phyloP scores from a whole-genome alignment of 2,113 vertebrate genomes.

The Serinus canaria region DNA sequence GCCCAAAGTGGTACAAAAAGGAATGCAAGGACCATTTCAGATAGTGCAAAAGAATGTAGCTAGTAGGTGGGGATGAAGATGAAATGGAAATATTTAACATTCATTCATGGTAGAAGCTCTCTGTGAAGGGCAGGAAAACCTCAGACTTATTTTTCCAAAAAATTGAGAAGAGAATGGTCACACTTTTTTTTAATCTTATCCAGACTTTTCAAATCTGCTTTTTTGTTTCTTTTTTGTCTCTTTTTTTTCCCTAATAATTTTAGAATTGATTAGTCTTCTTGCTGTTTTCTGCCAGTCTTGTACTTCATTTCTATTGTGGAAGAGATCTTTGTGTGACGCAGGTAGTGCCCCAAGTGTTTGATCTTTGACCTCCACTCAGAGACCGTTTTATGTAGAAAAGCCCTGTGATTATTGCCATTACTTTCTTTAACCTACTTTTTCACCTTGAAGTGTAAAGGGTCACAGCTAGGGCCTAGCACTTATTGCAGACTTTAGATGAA shows the following conservation, averaged over 20 bases:
- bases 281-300: constrained; percentile 64
- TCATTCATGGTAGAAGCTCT: background rate
- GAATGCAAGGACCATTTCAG: background rate
- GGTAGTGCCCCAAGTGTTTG: constrained; percentile 61
- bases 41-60: background rate
- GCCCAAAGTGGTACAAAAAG: background rate
- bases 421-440: constrained; percentile 73
- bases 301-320: constrained; percentile 72
- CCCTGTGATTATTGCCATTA: constrained; percentile 74
- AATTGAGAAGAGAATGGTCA: background rate
- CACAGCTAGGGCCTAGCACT: constrained; percentile 73
- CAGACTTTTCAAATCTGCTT: constrained; percentile 10
- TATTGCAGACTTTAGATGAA: constrained; percentile 79
- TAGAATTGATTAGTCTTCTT: constrained; percentile 62
- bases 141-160: constrained; percentile 14
- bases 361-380: constrained; percentile 79
- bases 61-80: background rate
- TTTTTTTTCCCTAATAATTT: constrained; percentile 52
- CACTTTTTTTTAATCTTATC: constrained; percentile 21
- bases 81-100: constrained; percentile 38
- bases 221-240: background rate
- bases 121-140: constrained; percentile 39
- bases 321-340: constrained; percentile 62
- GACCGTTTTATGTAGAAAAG: constrained; percentile 81
- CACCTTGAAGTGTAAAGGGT: constrained; percentile 78